Evolutionary conservation across 2,797 vertebrate species (phyloP), one percentile per base, ranked within the genome.

Genomic region (Mus spretus): DNA sequence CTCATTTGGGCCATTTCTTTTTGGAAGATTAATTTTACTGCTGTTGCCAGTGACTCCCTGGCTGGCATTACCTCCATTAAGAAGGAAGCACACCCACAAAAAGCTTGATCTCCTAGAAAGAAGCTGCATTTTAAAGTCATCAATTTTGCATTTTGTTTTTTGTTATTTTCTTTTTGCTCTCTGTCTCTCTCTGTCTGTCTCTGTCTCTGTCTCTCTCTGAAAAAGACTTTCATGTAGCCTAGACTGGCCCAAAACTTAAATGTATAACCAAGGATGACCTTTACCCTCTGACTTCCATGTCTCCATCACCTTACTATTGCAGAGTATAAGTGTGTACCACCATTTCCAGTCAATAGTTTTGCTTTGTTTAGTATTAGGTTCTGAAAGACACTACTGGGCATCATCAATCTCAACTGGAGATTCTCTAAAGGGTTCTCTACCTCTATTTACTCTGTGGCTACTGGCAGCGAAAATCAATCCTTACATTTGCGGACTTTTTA

Each of bases 311-410:
- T 89, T 34, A 59, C 37, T 61, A 11, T 44, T 77, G 55, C 24
- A 59, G 55, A 47, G 22, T 34, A 77, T 34, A 77, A 37, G 37
- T 22, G 11, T 44, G 53, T 31, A 28, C 11, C 55, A 75, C 26
- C 55, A 31, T 31, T 6, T 26, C 53, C 26, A 44, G 70, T 28
- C 44, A 77, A 44, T 22, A 55, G 22, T 55, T 92, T 87, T 81
- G 13, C 47, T 95, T 94, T 50, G 59, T 89, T 97, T 87, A 59
- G 55, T 91, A 91, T 15, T 72, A 57, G 17, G 75, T 94, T 94
- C 55, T 88, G 61, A 59, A 82, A 74, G 92, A 95, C 47, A 67
- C 34, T 14, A 86, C 37, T 53, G 34, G 47, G 13, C 67, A 83
- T 44, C 65, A 72, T 28, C 28, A 6, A 11, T 84, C 82, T 91